These are phyloP conservation scores for Amiota minor DNA, from an alignment of 2,888 invertebrate species.

Conservation along the genomic window DNA sequence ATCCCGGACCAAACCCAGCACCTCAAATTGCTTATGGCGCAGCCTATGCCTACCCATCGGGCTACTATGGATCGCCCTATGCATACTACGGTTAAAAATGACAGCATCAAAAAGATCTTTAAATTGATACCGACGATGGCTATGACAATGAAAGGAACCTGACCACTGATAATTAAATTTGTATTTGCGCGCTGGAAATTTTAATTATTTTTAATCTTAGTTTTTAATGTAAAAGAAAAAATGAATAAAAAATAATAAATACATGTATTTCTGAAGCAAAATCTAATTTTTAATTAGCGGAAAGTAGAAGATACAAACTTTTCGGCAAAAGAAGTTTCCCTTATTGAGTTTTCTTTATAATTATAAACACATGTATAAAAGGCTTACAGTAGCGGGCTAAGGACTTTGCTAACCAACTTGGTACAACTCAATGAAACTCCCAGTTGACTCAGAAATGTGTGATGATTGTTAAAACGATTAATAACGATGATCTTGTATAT, in stretches of 20 bases:
- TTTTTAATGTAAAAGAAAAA: conserved; percentile 42
- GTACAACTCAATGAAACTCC: too few species aligned
- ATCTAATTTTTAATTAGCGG: conserved; percentile 2
- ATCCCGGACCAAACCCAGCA: conserved; percentile 60
- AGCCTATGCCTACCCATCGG: conserved; percentile 63
- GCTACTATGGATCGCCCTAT: conserved; percentile 66
- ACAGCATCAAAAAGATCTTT: background rate
- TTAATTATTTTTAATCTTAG: conserved; percentile 48
- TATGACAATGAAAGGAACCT: conserved; percentile 32
- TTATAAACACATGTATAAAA: too few species aligned
- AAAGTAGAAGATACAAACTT: background rate
- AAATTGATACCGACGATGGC: background rate
- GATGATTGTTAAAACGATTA: too few species aligned
- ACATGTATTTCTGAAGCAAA: conserved; percentile 27
- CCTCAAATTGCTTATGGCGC: conserved; percentile 66
- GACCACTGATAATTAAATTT: conserved; percentile 50
- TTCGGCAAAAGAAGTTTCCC: too few species aligned
- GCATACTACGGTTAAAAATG: conserved; percentile 63
- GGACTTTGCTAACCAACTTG: too few species aligned
- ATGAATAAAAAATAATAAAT: conserved; percentile 41
- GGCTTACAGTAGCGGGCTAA: too few species aligned
- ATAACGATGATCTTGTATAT: too few species aligned
- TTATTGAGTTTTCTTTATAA: too few species aligned
- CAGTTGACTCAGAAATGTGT: too few species aligned
- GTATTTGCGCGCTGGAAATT: conserved; percentile 53